A percentile compares a stretch with the other conserved stretches of the same genome.
Evolutionary conservation across 2,797 vertebrate species (phyloP).

Genomic region (Melanotaenia nigrans): DNA sequence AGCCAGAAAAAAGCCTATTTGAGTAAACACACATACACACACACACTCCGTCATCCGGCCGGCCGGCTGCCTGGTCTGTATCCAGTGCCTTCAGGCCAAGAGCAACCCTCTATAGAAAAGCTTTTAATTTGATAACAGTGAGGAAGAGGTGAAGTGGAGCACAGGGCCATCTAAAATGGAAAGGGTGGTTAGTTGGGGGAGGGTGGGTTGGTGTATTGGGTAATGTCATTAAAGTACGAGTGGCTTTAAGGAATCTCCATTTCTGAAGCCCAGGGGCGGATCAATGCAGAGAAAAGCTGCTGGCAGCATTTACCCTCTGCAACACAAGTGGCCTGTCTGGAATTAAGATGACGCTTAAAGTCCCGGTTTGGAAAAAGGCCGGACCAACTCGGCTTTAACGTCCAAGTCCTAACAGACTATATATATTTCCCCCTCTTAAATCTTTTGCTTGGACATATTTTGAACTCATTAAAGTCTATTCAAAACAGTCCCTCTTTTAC

Average conservation of each 20-base stretch:
- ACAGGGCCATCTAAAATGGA: conserved; percentile 44
- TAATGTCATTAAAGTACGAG: conserved; percentile 64
- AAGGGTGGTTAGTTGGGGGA: conserved; percentile 22
- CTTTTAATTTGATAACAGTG: conserved; percentile 75
- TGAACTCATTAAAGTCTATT: too few species aligned
- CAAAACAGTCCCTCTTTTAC: too few species aligned
- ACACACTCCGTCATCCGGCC: conserved; percentile 24
- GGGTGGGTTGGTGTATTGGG: conserved; percentile 28
- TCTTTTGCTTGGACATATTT: too few species aligned
- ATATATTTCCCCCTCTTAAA: too few species aligned
- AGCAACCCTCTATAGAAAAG: conserved; percentile 49
- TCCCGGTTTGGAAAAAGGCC: too few species aligned
- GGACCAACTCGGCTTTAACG: too few species aligned
- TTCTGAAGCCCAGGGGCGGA: conserved; percentile 20
- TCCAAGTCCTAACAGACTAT: too few species aligned
- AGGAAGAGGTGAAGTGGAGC: conserved; percentile 42
- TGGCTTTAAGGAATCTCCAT: conserved; percentile 70
- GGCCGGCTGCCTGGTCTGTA: conserved; percentile 39
- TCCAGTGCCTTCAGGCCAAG: conserved; percentile 48
- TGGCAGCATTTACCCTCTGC: too few species aligned
- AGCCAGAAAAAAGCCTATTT: conserved; percentile 51
- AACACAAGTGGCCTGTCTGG: too few species aligned
- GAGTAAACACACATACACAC: conserved; percentile 28
- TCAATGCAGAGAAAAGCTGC: too few species aligned
- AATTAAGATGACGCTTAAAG: too few species aligned